phyloP scores from a whole-genome alignment of 2,113 vertebrate genomes.

The Corythaeola cristata region DNA sequence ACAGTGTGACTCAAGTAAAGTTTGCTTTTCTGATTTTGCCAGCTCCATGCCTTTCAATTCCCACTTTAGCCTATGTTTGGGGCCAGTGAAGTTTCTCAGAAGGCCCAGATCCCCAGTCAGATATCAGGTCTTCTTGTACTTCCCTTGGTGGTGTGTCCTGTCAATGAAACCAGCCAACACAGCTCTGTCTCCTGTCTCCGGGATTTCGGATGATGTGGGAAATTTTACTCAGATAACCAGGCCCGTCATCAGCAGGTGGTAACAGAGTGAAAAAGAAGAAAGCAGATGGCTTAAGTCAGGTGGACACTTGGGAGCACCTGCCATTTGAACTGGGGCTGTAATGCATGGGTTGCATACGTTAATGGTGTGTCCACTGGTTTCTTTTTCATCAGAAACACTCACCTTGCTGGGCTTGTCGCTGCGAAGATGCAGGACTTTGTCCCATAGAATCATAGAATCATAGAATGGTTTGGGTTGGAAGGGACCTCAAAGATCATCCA shows the following conservation, averaged over 20 bases:
- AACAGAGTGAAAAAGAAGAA: not conserved
- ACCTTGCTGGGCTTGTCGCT: not conserved
- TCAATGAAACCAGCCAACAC: not conserved
- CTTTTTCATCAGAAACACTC: not conserved
- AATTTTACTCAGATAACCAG: not conserved
- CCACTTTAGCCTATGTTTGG: not conserved
- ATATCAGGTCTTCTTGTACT: not conserved
- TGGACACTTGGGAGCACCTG: not conserved
- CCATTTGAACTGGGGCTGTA: not conserved
- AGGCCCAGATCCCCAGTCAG: not conserved
- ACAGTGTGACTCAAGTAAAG: not conserved
- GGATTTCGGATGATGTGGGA: not conserved
- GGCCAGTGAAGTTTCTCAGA: not conserved
- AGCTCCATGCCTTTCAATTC: not conserved
- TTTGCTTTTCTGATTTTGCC: not conserved
- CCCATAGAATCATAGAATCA: too few relatives aligned
- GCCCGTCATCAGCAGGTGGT: not conserved
- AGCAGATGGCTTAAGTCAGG: not conserved
- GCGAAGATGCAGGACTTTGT: not conserved
- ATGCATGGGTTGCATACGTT: too few relatives aligned
- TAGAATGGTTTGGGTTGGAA: too few relatives aligned
- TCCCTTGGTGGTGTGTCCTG: fast-evolving
- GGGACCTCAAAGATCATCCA: too few relatives aligned
- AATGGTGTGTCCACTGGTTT: not conserved
- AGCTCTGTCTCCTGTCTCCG: not conserved